Evolutionary conservation across 2,888 invertebrate genomes (phyloP), one percentile per base, ranked within the genome.

Genomic region (Limnephilus lunatus): DNA sequence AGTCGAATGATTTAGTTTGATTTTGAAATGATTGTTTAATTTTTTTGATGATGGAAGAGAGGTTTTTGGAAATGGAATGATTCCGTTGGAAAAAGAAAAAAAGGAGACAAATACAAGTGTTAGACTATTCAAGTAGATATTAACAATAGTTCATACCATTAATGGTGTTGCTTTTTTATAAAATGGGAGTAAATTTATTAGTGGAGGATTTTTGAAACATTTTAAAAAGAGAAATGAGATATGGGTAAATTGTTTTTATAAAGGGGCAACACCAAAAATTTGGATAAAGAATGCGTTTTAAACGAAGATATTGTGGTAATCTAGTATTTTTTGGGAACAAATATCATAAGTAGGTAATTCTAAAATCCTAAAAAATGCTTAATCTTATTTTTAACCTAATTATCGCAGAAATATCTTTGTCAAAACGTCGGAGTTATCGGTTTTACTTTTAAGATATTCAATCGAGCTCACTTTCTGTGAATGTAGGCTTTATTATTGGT

Each of bases 321-420:
- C 85, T 82, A 91, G 91, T 91, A 91, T 91, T 91, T 91, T 91
- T 91, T 91, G 91, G 91, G 91, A 91, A 85, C 35, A 82, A 88
- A 14, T 31, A 32, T 82, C 31, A 19, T 82, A 19, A 32, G 32
- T n/a, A 35, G 44, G 12, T 85, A 85, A n/a, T 85, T 85, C 12
- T 39, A 35, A 85, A 83, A 32, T 30, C 31, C 82, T 31, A 83
- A 31, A 83, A 31, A 31, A 32, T 19, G 82, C 82, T 83, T 83
- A 83, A 19, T 83, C 32, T 68, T 35, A 35, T 0, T 32, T 83
- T 31, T 32, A 15, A 83, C 15, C 32, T 83, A 31, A 83, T 32
- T 9, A 32, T 35, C 82, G 82, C 31, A 83, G 82, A 83, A 68
- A 68, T 68, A 68, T 35, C 32, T 83, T 83, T 31, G 31, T 32